A percentile compares a stretch with the other conserved stretches of the same genome.
Evolutionary conservation across 2,888 invertebrate species (phyloP).

Genomic region (Apeira syringaria): DNA sequence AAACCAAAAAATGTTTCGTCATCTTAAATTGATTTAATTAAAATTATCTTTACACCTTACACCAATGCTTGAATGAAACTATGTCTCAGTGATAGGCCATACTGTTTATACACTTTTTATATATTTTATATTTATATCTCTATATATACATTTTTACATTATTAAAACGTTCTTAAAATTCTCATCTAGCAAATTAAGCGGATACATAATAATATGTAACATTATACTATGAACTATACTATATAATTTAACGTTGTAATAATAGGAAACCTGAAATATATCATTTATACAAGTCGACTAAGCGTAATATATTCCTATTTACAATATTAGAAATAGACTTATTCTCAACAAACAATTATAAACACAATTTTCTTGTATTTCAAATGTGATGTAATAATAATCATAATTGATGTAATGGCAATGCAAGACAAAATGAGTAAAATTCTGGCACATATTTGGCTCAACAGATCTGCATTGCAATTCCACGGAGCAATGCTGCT

Average conservation of each 20-base stretch:
- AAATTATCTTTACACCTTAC: too few species aligned
- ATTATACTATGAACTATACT: background rate
- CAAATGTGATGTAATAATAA: background rate
- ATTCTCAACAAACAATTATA: conserved; percentile 3
- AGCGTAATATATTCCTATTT: conserved; percentile 10
- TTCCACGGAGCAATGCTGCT: too few species aligned
- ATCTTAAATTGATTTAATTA: too few species aligned
- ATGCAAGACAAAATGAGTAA: background rate
- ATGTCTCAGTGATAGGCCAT: conserved; percentile 21
- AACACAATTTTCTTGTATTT: conserved; percentile 4
- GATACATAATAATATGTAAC: conserved; percentile 13
- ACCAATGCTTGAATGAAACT: conserved; percentile 4
- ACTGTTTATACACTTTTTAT: conserved; percentile 16
- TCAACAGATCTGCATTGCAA: too few species aligned
- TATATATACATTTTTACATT: conserved; percentile 39
- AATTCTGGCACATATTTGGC: too few species aligned
- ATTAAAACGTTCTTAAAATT: conserved; percentile 29
- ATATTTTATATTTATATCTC: conserved; percentile 22
- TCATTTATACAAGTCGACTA: conserved; percentile 27
- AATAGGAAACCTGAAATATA: conserved; percentile 28
- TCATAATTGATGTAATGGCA: conserved; percentile 5
- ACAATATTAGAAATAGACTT: too few species aligned
- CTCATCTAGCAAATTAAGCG: conserved; percentile 35
- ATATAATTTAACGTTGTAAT: conserved; percentile 12
- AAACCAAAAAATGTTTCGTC: too few species aligned